Conservation (phyloP, 2,888 invertebrate species). For the Sussaba pulchella region DNA sequence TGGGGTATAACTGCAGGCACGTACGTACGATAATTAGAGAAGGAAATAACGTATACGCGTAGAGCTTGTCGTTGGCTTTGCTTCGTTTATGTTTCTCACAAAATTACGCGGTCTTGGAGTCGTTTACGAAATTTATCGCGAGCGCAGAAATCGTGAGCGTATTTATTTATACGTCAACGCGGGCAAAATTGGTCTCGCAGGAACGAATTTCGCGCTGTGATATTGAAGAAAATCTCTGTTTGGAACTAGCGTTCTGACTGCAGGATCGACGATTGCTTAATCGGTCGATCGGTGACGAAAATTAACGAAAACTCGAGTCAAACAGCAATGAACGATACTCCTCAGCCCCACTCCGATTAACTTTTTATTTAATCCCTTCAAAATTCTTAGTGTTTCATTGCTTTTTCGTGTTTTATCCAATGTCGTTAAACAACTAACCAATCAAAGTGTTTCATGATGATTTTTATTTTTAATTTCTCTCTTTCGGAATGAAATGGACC, state of each 20-base stretch:
- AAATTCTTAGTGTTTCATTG: slow-evolving; percentile 10
- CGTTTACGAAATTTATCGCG: slow-evolving; percentile 17
- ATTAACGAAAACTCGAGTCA: slow-evolving; percentile 42
- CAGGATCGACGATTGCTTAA: neutral
- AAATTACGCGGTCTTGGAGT: too few species aligned
- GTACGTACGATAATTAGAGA: slow-evolving; percentile 63
- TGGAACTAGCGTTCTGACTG: slow-evolving; percentile 2
- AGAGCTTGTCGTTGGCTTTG: slow-evolving; percentile 62
- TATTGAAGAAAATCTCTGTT: slow-evolving; percentile 22
- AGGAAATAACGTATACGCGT: slow-evolving; percentile 58
- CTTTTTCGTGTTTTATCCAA: slow-evolving; percentile 40
- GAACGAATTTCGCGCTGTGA: slow-evolving; percentile 21
- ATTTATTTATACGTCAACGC: slow-evolving; percentile 23
- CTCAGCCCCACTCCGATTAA: slow-evolving; percentile 22
- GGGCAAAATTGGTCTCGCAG: slow-evolving; percentile 8
- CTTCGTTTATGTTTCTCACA: too few species aligned
- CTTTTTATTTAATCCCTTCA: slow-evolving; percentile 25
- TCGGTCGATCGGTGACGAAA: slow-evolving; percentile 24
- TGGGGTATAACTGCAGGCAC: slow-evolving; percentile 71
- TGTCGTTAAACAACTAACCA: slow-evolving; percentile 44
- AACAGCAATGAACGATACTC: slow-evolving; percentile 10
- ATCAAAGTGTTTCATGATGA: slow-evolving; percentile 16
- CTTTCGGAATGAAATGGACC: neutral
- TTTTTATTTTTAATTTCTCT: slow-evolving; percentile 30
- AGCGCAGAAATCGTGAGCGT: neutral